These are phyloP conservation scores for Peromyscus nudipes DNA, from an alignment of 2,797 vertebrate genomes.

Conservation along the genomic window DNA sequence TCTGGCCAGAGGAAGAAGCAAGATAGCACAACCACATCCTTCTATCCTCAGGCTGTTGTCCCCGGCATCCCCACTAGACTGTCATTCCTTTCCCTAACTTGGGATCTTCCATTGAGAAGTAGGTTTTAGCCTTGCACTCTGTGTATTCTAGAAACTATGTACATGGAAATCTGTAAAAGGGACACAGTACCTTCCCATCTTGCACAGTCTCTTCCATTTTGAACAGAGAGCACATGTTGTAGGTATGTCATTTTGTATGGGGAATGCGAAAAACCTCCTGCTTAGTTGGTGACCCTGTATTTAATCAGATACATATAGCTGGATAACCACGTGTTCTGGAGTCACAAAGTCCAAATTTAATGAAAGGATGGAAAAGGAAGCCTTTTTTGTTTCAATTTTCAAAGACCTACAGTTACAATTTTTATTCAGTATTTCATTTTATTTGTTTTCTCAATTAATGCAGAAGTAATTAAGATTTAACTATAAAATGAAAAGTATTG, in stretches of 20 bases:
- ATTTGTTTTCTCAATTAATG: constrained; percentile 37
- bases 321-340: not conserved
- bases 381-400: not conserved
- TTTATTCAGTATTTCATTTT: not conserved
- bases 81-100: not conserved
- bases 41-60: not conserved
- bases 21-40: not conserved
- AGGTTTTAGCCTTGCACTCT: not conserved
- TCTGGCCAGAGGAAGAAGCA: not conserved
- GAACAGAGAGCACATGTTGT: not conserved
- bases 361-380: not conserved
- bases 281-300: not conserved
- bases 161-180: not conserved
- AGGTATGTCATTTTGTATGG: not conserved
- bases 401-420: not conserved
- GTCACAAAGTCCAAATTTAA: not conserved
- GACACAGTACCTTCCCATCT: not conserved
- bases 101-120: not conserved
- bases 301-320: not conserved
- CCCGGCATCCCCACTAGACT: no score
- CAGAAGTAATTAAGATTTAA: constrained; percentile 51
- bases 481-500: constrained; percentile 37
- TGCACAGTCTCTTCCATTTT: not conserved
- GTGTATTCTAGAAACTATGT: not conserved
- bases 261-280: not conserved